Evolutionary conservation across 2,113 vertebrate genomes (phyloP), one percentile per base, ranked within the genome.

Genomic region (Pandion haliaetus): DNA sequence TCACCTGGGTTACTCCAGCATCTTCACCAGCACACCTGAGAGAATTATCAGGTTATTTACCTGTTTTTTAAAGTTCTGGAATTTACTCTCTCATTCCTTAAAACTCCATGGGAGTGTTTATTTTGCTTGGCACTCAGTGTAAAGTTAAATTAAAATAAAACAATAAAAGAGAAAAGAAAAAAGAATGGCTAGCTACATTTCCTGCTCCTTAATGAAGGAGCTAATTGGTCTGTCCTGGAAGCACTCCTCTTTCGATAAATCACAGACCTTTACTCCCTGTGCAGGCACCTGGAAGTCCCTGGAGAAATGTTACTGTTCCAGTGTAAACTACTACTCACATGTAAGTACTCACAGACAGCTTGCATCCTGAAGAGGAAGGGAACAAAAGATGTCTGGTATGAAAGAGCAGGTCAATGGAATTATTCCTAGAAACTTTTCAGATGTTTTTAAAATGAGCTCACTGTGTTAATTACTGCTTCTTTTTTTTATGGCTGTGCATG

Each of bases 361-460:
- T 61, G n/a, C 59, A 91, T 80, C 44, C 72, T 78, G 74, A 77
- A 86, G 73, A 70, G 67, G 52, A 91, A 34, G 17, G 40, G 66
- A 87, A 63, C 49, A 47, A 92, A 94, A 91, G 93, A 76, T 85
- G 89, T 93, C 89, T 96, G 91, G 81, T 95, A 95, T 97, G 95
- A 93, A 95, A 93, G 81, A 80, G 54, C 81, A 95, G 76, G 94
- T 91, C 93, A 87, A 15, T 62, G 58, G 38, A 90, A 91, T 91
- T 93, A 69, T 89, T 93, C 47, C 94, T 95, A 94, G 88, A 92
- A 90, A 79, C 79, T 77, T 78, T 78, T 94, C 66, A 94, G 71
- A 92, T 94, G 47, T 58, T 94, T 97, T 50, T 54, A 55, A 93
- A 95, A 85, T 93, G 94, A 96, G 54, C 54, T 93, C 84, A 82